phyloP scores from a whole-genome alignment of 2,888 invertebrate species.

The Hipparchia semele region DNA sequence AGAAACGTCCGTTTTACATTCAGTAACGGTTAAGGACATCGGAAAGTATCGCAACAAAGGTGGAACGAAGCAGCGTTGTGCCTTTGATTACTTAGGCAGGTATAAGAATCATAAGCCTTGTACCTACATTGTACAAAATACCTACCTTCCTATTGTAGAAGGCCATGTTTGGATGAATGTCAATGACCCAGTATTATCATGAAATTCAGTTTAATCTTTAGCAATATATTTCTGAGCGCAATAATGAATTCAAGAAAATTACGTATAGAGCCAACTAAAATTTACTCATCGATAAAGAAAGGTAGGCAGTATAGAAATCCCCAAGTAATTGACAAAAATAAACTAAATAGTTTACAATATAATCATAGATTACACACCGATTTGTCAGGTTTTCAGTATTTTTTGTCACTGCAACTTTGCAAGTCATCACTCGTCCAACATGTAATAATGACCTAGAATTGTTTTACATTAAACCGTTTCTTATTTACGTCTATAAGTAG shows the following conservation, averaged over 20 bases:
- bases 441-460: constrained; percentile 12
- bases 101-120: too few relatives aligned
- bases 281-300: too few relatives aligned
- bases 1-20: constrained; percentile 30
- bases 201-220: too few relatives aligned
- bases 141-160: constrained; percentile 8
- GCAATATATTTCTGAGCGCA: too few relatives aligned
- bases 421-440: not conserved
- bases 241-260: too few relatives aligned
- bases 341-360: too few relatives aligned
- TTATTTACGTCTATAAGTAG: not conserved
- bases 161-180: constrained; percentile 44
- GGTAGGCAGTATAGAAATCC: too few relatives aligned
- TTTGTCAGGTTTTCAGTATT: not conserved
- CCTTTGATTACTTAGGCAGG: too few relatives aligned
- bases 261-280: too few relatives aligned
- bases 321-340: too few relatives aligned
- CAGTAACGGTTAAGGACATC: constrained; percentile 37
- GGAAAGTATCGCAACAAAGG: constrained; percentile 35
- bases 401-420: not conserved
- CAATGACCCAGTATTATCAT: constrained; percentile 45
- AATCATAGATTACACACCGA: not conserved
- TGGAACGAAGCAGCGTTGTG: constrained; percentile 26
- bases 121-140: too few relatives aligned
- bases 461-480: not conserved